Base-by-base conservation (phyloP, 2,888 invertebrate genomes). In the Standfussiana lucernea region DNA sequence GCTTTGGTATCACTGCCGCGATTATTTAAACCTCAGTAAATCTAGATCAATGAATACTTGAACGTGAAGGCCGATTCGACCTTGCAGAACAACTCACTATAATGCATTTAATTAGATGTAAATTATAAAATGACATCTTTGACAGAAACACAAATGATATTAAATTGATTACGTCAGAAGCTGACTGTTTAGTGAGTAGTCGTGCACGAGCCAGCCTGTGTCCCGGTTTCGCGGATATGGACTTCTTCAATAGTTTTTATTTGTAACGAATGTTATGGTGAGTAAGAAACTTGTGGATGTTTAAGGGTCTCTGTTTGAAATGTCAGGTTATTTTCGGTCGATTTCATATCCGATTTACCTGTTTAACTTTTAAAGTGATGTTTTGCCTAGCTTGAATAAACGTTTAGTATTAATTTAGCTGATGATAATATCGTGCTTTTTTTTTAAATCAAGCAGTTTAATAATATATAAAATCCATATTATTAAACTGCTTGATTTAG, bases 1-100 rank as follows among this genome's bases (percentile, higher is more conserved):
- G 97, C 0, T 96, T 96, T 76, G 95, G 95, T 6, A 84, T 96
- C 65, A 96, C 94, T 13, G 96, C 95, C 32, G 91, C 94, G 72
- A 94, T 96, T 72, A 86, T 94, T 72, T 95, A 92, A 82, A 79
- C 21, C 37, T 35, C 24, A 67, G 56, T 47, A 7, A 59, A 64
- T 68, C 15, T 68, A 37, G 61, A 68, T 66, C n/a, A 79, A 56
- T 28, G 21, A 50, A 42, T n/a, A 53, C 18, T 40, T 77, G 28
- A 72, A 72, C 15, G 53, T 21, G n/a, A 72, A 18, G 37, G 28
- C 24, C 8, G n/a, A n/a, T 56, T 45, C 4, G 32, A 62, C 18
- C 35, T 50, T 66, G 40, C n/a, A 37, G 72, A 56, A 64, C 32
- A 24, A 53, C 53, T 71, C 32, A 53, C 47, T 64, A 37, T 28